A percentile compares a stretch with the other conserved stretches of the same genome.
These are phyloP conservation scores for Euwallacea fornicatus DNA, from an alignment of 1,140 invertebrate genomes.

Conservation along the genomic window DNA sequence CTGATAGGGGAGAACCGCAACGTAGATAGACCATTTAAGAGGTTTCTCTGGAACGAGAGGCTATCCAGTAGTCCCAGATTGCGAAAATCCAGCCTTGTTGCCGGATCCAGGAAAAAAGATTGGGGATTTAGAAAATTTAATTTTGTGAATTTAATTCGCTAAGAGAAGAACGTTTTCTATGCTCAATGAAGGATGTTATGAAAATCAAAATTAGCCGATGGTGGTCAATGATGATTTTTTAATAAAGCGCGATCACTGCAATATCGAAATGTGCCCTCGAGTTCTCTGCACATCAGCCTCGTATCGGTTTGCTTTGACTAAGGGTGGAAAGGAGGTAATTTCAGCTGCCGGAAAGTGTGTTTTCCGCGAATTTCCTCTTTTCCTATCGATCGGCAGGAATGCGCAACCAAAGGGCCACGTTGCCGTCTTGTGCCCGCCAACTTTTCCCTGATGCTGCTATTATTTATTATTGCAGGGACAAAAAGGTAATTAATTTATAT, in stretches of 20 bases:
- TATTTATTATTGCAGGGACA: constrained; percentile 29
- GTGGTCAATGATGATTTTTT: too few species aligned
- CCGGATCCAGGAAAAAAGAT: constrained; percentile 5
- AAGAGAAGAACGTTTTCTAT: too few species aligned
- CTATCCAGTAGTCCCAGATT: constrained; percentile 28
- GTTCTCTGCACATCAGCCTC: too few species aligned
- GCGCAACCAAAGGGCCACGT: constrained; percentile 20
- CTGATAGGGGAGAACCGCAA: constrained; percentile 8
- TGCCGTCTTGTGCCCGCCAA: constrained; percentile 7
- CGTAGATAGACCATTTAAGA: constrained; percentile 19
- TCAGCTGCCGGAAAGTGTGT: constrained; percentile 6
- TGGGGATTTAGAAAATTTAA: background rate
- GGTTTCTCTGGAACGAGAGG: constrained; percentile 13
- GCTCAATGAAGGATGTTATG: too few species aligned
- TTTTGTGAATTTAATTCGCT: too few species aligned
- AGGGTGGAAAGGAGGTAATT: too few species aligned
- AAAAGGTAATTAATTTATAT: constrained; percentile 13
- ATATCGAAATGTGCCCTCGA: too few species aligned
- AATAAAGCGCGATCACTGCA: too few species aligned
- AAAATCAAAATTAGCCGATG: too few species aligned
- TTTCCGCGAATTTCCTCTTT: background rate
- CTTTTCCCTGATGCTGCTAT: constrained; percentile 2
- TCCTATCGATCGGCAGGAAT: constrained; percentile 29
- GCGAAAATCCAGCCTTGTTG: constrained; percentile 2
- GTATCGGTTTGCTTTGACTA: too few species aligned